These are phyloP conservation scores for Poeciliopsis prolifica DNA, from an alignment of 2,113 vertebrate species.

Conservation along the genomic window DNA sequence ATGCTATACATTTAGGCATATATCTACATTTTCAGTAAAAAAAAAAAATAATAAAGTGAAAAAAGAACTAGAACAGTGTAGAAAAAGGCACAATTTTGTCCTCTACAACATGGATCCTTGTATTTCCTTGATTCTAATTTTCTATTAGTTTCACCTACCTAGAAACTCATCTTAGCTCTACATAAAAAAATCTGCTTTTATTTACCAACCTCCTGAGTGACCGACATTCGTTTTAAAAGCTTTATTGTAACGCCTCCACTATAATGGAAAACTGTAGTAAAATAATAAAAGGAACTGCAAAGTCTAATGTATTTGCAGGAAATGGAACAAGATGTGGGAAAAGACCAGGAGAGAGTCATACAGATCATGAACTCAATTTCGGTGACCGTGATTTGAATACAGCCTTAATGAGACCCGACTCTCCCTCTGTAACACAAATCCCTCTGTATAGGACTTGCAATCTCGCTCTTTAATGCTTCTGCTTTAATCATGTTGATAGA, in stretches of 20 bases:
- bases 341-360: slow-evolving; percentile 25
- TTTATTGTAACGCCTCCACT: neutral
- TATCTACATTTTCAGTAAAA: neutral
- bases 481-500: slow-evolving; percentile 4
- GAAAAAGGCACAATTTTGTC: too few species aligned
- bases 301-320: slow-evolving; percentile 39
- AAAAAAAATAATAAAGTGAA: neutral
- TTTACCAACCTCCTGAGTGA: neutral
- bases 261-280: neutral
- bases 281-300: slow-evolving; percentile 24
- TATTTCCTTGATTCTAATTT: too few species aligned
- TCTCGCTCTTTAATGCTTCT: neutral
- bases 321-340: slow-evolving; percentile 57
- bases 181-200: neutral
- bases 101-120: too few species aligned
- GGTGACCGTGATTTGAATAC: slow-evolving; percentile 27
- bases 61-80: neutral
- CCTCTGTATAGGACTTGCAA: slow-evolving; percentile 3
- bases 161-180: too few species aligned
- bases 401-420: slow-evolving; percentile 28
- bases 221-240: neutral
- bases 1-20: too few species aligned
- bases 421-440: slow-evolving; percentile 3
- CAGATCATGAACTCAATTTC: slow-evolving; percentile 44
- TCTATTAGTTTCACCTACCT: too few species aligned